A percentile compares a stretch with the other conserved stretches of the same genome.
These are phyloP conservation scores for Folsomia manolachei DNA, from an alignment of 2,888 invertebrate genomes.

Conservation along the genomic window DNA sequence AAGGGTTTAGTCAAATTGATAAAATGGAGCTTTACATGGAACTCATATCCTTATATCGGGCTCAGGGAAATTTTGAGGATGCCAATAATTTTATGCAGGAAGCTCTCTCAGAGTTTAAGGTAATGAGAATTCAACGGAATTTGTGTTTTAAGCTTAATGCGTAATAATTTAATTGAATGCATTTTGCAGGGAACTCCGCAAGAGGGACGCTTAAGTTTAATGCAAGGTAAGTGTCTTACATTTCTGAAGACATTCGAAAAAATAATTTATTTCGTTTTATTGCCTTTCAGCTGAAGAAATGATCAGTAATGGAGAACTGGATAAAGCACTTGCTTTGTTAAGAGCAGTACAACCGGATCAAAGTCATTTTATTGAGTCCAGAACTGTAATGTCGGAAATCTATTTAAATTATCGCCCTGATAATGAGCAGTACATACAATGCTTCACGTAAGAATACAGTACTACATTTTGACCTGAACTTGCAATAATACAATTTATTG, in stretches of 20 bases:
- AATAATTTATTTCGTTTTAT: background rate
- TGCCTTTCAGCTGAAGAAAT: too few species aligned
- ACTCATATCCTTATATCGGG: slow-evolving; percentile 72
- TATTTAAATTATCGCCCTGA: slow-evolving; percentile 83
- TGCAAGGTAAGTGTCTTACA: slow-evolving; percentile 61
- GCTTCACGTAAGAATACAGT: slow-evolving; percentile 60
- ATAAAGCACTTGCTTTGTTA: slow-evolving; percentile 75
- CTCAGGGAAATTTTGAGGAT: slow-evolving; percentile 70
- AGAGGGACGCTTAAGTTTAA: slow-evolving; percentile 77
- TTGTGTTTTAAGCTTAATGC: background rate
- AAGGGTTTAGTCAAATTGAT: slow-evolving; percentile 59
- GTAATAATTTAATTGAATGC: background rate
- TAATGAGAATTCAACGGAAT: too few species aligned
- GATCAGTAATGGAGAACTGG: slow-evolving; percentile 74
- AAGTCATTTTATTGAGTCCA: slow-evolving; percentile 73
- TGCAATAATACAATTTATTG: background rate
- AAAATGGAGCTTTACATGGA: slow-evolving; percentile 72
- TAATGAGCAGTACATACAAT: slow-evolving; percentile 78
- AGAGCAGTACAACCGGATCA: slow-evolving; percentile 74
- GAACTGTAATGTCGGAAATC: slow-evolving; percentile 76
- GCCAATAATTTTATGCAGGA: slow-evolving; percentile 78
- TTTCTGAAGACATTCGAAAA: background rate
- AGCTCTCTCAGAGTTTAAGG: slow-evolving; percentile 55
- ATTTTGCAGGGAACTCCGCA: slow-evolving; percentile 69
- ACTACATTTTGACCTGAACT: background rate